These are phyloP conservation scores for Camponotus floridanus DNA, from an alignment of 1,140 invertebrate species.

Conservation along the genomic window DNA sequence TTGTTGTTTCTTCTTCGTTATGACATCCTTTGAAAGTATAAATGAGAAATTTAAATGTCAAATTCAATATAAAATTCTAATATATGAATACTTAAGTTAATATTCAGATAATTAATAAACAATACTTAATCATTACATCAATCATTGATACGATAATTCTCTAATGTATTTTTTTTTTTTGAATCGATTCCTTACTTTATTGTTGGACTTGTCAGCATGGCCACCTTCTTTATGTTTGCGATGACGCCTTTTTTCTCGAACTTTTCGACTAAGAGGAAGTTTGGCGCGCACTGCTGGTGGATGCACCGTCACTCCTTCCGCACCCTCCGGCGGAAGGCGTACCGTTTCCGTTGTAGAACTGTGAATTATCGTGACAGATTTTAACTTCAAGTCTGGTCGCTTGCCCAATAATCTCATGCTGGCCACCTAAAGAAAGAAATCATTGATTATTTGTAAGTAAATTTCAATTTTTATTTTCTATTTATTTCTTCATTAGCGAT, in stretches of 20 bases:
- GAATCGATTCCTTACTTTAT: constrained; percentile 52
- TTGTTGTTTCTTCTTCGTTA: constrained; percentile 81
- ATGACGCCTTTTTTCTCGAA: constrained; percentile 86
- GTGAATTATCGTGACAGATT: constrained; percentile 94
- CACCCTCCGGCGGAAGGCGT: constrained; percentile 90
- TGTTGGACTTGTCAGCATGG: constrained; percentile 35
- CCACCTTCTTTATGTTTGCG: constrained; percentile 80
- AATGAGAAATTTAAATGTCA: neutral
- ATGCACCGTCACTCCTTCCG: constrained; percentile 88
- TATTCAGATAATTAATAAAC: constrained; percentile 6
- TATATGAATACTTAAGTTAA: neutral
- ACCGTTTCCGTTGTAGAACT: constrained; percentile 94
- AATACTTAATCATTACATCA: neutral
- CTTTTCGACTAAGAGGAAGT: constrained; percentile 87
- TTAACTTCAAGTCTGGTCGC: constrained; percentile 91
- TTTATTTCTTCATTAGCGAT: neutral
- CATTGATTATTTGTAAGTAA: neutral
- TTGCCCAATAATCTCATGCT: constrained; percentile 93
- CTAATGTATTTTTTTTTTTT: neutral
- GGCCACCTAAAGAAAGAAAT: constrained; percentile 88
- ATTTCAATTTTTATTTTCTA: constrained; percentile 16
- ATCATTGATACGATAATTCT: neutral
- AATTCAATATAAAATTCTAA: neutral
- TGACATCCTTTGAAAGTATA: constrained; percentile 56
- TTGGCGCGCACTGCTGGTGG: constrained; percentile 87